Evolutionary conservation across 2,888 invertebrate genomes (phyloP), one percentile per base, ranked within the genome.

Genomic region (Gryllus longicercus): DNA sequence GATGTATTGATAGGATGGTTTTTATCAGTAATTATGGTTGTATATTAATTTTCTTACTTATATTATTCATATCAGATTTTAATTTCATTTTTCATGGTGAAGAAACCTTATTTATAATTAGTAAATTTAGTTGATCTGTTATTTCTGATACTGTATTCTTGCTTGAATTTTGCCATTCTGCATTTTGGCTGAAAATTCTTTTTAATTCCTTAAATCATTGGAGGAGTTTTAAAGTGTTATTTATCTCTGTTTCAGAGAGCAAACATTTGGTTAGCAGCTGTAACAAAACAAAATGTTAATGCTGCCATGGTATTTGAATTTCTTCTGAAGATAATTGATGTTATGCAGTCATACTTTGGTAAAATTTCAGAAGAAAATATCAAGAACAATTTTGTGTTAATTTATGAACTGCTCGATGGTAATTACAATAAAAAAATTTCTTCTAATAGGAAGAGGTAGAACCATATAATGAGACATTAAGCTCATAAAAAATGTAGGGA

Each of bases 231-330:
- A 38, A 38, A 38, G 38, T 38, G 38, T 38, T 38, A 38, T 18
- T 63, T 63, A 4, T 18, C 4, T 63, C n/a, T 63, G 14, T 86
- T 87, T 80, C 86, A 96, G 93, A 91, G 99, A 82, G 97, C 98
- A 16, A 99, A 99, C 87, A 98, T 99, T 85, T 99, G 99, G 99
- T 89, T 99, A 84, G 99, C 99, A 75, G 99, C 99, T 0, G 99
- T 99, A n/a, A 99, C 99, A 49, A 98, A 98, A 88, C 99, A 99
- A 89, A 99, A 99, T 94, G 98, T 99, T 80, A 99, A 99, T 86
- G 99, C 99, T 18, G 98, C 98, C 0, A 99, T 99, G 99, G 99
- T 99, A 74, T 99, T 99, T 87, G 99, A 99, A 89, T 99, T 99
- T 88, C 91, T 99, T 76, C 91, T 98, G 80, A 98, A 99, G 88